Evolutionary conservation across 2,113 vertebrate genomes (phyloP).

Genomic region (Chloropsis cyanopogon): DNA sequence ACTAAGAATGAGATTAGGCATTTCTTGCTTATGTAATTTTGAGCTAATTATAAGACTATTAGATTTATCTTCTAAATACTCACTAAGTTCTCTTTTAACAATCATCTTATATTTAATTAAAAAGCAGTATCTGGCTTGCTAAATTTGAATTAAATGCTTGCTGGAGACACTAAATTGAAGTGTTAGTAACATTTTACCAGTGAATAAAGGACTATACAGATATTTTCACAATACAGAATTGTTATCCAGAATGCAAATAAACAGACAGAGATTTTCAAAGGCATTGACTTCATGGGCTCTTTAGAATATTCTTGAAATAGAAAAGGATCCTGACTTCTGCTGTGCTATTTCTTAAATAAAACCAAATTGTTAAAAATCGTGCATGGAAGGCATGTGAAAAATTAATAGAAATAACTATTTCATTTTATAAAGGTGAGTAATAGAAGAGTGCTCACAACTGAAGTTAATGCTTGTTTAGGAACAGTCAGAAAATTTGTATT

Average conservation of each 20-base stretch:
- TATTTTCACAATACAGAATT: conserved; percentile 2
- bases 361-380: background rate
- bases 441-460: background rate
- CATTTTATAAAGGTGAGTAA: background rate
- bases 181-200: conserved; percentile 53
- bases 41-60: conserved; percentile 76
- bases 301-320: background rate
- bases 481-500: background rate
- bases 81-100: conserved; percentile 70
- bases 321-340: background rate
- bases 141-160: conserved; percentile 67
- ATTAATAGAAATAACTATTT: background rate
- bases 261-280: background rate
- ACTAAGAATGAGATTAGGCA: conserved; percentile 72
- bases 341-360: background rate
- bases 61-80: conserved; percentile 74
- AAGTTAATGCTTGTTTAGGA: background rate
- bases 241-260: conserved; percentile 36
- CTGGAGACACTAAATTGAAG: conserved; percentile 59
- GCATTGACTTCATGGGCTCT: background rate
- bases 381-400: background rate
- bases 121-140: conserved; percentile 62
- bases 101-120: conserved; percentile 77
- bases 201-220: conserved; percentile 31
- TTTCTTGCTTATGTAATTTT: conserved; percentile 77